These are phyloP conservation scores for Brachionus rubens DNA, from an alignment of 1,140 invertebrate genomes.

Conservation along the genomic window DNA sequence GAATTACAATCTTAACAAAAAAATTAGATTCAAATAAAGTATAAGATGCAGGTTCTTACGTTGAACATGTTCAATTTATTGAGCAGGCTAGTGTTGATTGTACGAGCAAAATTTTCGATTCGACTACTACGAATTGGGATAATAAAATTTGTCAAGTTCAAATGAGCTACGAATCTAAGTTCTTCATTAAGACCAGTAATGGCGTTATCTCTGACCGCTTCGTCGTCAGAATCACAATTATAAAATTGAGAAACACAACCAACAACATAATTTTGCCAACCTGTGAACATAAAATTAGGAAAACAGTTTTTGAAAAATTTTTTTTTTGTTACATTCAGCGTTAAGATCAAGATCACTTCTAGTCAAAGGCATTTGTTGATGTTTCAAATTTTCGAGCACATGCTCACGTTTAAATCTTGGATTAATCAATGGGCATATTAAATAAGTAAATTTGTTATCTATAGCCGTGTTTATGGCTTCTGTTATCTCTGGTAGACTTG, in stretches of 20 bases:
- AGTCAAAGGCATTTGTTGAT: slow-evolving; percentile 27
- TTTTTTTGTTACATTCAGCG: slow-evolving; percentile 8
- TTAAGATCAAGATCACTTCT: slow-evolving; percentile 26
- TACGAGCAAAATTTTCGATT: slow-evolving; percentile 17
- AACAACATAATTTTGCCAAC: slow-evolving; percentile 44
- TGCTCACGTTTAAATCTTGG: slow-evolving; percentile 34
- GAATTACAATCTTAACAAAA: slow-evolving; percentile 19
- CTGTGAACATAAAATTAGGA: neutral
- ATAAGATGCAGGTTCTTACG: neutral
- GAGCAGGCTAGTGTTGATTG: neutral
- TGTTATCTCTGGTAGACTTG: neutral
- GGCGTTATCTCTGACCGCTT: neutral
- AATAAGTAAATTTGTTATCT: slow-evolving; percentile 42
- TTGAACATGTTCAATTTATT: slow-evolving; percentile 19
- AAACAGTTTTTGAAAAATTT: neutral
- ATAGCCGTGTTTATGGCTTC: slow-evolving; percentile 13
- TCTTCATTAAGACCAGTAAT: slow-evolving; percentile 22
- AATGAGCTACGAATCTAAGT: slow-evolving; percentile 28
- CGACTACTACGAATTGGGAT: neutral
- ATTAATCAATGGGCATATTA: slow-evolving; percentile 34
- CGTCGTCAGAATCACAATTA: slow-evolving; percentile 29
- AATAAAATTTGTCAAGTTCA: slow-evolving; percentile 20
- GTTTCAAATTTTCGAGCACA: slow-evolving; percentile 1
- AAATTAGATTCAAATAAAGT: neutral
- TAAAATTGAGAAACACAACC: neutral